Evolutionary conservation across 2,113 vertebrate species (phyloP).

Genomic region (Hylia prasina): DNA sequence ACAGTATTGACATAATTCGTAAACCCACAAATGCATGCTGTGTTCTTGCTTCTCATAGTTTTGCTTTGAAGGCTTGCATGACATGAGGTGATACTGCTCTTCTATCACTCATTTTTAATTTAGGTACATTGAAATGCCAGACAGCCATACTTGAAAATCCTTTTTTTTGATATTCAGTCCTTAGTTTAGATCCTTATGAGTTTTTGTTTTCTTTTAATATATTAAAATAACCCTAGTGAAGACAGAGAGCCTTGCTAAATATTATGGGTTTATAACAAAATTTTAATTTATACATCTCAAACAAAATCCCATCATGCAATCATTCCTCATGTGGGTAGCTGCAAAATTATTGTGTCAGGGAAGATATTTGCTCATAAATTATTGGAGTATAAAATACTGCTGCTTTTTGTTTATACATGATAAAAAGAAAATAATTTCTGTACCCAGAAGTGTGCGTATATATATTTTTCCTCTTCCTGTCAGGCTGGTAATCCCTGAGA

Average conservation of each 20-base stretch:
- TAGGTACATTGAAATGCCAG: background rate
- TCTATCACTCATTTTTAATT: background rate
- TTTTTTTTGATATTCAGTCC: background rate
- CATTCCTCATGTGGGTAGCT: background rate
- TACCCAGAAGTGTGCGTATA: background rate
- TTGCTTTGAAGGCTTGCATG: background rate
- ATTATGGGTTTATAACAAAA: background rate
- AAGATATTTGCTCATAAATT: constrained; percentile 46
- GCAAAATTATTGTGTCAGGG: constrained; percentile 34
- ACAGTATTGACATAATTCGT: background rate
- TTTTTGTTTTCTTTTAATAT: background rate
- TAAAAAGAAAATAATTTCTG: constrained; percentile 45
- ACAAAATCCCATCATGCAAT: background rate
- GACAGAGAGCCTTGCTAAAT: background rate
- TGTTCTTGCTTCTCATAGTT: background rate
- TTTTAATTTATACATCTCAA: constrained; percentile 17
- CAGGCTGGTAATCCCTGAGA: constrained; percentile 21
- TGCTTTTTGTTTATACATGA: constrained; percentile 48
- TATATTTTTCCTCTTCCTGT: constrained; percentile 8
- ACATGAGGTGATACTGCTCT: background rate
- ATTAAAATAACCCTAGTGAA: background rate
- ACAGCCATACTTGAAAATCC: background rate
- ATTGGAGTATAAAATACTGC: background rate
- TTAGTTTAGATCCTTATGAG: background rate
- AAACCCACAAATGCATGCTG: background rate